These are phyloP conservation scores for Urocyon cinereoargenteus DNA, from an alignment of 2,797 vertebrate species.

Conservation along the genomic window DNA sequence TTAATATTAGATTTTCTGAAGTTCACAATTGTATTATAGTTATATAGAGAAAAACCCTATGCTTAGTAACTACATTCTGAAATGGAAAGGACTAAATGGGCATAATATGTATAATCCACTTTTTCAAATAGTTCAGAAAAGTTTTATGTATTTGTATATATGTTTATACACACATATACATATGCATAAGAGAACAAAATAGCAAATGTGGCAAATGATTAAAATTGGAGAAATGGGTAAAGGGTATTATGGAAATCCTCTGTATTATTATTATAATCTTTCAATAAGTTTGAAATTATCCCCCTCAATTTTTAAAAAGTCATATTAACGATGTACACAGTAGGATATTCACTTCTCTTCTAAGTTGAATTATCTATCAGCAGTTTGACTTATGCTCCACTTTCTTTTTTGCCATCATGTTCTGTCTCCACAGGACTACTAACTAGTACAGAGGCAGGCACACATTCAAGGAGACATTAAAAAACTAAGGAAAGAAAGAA, in stretches of 20 bases:
- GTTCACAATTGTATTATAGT: neutral
- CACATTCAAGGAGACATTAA: neutral
- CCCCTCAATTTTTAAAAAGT: neutral
- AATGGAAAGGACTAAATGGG: neutral
- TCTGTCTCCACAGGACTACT: neutral
- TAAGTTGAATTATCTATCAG: neutral
- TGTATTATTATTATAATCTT: neutral
- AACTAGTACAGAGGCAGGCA: neutral
- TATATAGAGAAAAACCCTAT: neutral
- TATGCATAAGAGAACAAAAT: neutral
- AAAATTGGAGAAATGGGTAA: neutral
- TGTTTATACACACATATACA: neutral
- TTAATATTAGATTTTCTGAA: neutral
- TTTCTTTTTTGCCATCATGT: neutral
- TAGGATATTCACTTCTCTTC: neutral
- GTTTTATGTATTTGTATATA: neutral
- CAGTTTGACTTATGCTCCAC: neutral
- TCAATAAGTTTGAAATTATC: neutral
- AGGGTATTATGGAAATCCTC: neutral
- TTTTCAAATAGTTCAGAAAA: constrained; percentile 32
- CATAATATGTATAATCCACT: neutral
- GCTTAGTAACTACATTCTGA: neutral
- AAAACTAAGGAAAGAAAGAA: constrained; percentile 38
- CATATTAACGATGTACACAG: neutral
- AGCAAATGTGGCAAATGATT: constrained; percentile 29